These are phyloP conservation scores for Bambusicola thoracicus DNA, from an alignment of 2,113 vertebrate genomes.

Conservation along the genomic window DNA sequence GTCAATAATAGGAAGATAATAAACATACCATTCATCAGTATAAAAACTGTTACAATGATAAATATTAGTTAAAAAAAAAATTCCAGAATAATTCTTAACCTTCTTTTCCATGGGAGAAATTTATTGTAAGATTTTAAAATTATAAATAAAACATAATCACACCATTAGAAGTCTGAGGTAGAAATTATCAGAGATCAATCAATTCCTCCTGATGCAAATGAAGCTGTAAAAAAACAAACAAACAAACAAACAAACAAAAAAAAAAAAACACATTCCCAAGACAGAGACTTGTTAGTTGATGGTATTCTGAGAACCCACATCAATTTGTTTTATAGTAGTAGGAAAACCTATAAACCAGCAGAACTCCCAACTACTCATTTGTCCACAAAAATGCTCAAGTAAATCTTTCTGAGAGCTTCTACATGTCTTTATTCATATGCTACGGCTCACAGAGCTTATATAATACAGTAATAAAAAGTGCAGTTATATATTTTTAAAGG, in stretches of 20 bases:
- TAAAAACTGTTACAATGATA: neutral
- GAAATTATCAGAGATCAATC: neutral
- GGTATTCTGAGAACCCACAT: neutral
- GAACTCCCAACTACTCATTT: neutral
- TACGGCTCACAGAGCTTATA: neutral
- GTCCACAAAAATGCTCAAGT: neutral
- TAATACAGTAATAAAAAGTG: neutral
- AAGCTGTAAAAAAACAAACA: neutral
- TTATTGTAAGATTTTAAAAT: neutral
- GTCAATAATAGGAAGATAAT: neutral
- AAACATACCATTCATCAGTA: neutral
- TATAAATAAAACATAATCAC: neutral
- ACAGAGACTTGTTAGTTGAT: neutral
- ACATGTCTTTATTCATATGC: neutral
- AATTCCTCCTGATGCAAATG: neutral
- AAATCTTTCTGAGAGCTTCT: slow-evolving; percentile 2
- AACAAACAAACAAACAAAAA: too few species aligned
- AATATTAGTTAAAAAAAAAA: neutral
- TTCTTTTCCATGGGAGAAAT: neutral
- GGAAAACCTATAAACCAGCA: neutral
- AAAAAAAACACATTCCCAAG: neutral
- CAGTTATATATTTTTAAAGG: neutral
- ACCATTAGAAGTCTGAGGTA: neutral
- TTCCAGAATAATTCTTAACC: neutral
- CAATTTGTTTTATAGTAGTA: neutral